Evolutionary conservation across 2,888 invertebrate species (phyloP), one percentile per base, ranked within the genome.

Genomic region (Drosophila planitibia): DNA sequence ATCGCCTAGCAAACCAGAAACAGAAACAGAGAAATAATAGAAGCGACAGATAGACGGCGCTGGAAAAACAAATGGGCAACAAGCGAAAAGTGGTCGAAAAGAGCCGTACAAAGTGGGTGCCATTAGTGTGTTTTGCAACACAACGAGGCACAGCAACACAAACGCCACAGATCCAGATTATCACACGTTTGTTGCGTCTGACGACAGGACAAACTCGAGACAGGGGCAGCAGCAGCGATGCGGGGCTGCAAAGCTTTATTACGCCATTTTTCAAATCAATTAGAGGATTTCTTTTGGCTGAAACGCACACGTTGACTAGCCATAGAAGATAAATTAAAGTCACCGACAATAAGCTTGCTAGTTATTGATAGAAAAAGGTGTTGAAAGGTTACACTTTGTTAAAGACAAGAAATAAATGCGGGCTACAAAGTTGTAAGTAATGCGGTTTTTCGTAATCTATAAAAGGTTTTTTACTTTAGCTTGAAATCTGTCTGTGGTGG

Each of bases 121-220:
- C 80, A 90, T 87, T 90, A 86, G 78, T 86, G 74, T 59, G 79
- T 51, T 53, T 76, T 79, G 85, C 70, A 57, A 58, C 57, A 33
- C 12, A 2, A 64, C n/a, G 35, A 54, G 30, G 14, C 30, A 32
- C 28, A 53, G 41, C 30, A 57, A 70, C 30, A n/a, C 49, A 68
- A 66, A 61, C 52, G 53, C 35, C 51, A 61, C 49, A 72, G 58
- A 60, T 68, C 63, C 54, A 82, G 83, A 83, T 82, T 83, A 81
- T 81, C 79, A 67, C 83, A 83, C 74, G 73, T 78, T 72, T 72
- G 64, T 64, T 70, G 61, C 58, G 69, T 55, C 77, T 58, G 33
- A 60, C 57, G 44, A 47, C 57, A 62, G 58, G 51, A 66, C 74
- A 54, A 52, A 37, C 57, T 52, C 39, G 51, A 25, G 30, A n/a